Evolutionary conservation across 2,797 vertebrate species (phyloP).

Genomic region (Eulemur coronatus): DNA sequence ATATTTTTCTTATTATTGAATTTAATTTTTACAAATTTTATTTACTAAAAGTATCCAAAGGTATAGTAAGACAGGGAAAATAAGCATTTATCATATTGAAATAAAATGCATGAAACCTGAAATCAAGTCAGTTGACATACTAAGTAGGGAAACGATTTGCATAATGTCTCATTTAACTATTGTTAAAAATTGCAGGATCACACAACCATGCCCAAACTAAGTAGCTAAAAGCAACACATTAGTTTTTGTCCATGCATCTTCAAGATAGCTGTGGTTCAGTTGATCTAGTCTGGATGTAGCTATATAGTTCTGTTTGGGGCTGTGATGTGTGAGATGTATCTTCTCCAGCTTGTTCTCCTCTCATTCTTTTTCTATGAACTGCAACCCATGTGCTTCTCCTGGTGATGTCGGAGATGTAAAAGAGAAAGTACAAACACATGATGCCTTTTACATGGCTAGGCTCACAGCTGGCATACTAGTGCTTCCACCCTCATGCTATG

Average conservation of each 20-base stretch:
- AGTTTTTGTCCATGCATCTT: background rate
- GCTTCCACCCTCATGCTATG: background rate
- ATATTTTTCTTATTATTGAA: background rate
- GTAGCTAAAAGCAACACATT: background rate
- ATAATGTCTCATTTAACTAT: background rate
- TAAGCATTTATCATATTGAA: background rate
- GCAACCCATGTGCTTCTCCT: background rate
- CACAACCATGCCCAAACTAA: background rate
- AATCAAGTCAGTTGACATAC: background rate
- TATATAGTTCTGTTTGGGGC: background rate
- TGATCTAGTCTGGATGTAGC: background rate
- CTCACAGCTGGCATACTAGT: background rate
- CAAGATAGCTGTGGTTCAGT: background rate
- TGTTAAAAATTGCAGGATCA: background rate
- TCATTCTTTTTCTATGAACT: background rate
- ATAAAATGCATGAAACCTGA: background rate
- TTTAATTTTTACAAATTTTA: background rate
- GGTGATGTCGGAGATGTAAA: background rate
- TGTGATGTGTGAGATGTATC: background rate
- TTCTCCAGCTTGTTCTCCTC: background rate
- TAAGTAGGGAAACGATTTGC: background rate
- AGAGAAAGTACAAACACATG: background rate
- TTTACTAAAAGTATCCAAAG: background rate
- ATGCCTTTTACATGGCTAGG: background rate
- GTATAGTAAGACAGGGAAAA: background rate